Base-by-base conservation (phyloP, 1,140 invertebrate species). In the Antheraea pernyi region DNA sequence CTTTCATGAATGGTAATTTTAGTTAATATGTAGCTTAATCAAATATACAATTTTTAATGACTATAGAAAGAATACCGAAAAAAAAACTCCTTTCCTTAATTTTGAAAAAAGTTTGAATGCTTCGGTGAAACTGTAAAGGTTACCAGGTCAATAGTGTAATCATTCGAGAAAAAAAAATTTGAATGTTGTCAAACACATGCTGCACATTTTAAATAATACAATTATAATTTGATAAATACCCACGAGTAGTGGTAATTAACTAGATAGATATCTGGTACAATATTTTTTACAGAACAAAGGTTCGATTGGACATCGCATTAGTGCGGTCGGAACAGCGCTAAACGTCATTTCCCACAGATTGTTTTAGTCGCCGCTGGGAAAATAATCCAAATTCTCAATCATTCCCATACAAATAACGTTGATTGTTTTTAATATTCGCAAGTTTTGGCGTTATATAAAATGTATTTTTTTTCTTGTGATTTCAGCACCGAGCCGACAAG, bases 271-370 rank as follows among this genome's bases (percentile, higher is more conserved):
- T 13, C 46, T 53, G 46, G 46, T 53, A 77, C 59, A 74, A 74
- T 76, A 70, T 76, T 73, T 79, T 74, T 73, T 70, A 73, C 74
- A 72, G 67, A 70, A 72, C 65, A 73, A 70, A 66, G 48, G 39
- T 10, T 53, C 67, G 59, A 72, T 62, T 69, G 48, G 53, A 36
- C 42, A 46, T 37, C 67, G 66, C 64, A 69, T 69, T 72, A 63
- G 53, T 65, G 68, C 48, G 65, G 61, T 72, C 65, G 72, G 76
- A 73, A 73, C 69, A 39, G 63, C 70, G 42, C 64, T 65, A 67
- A 72, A 63, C 68, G 72, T 65, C 67, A 80, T 75, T 84, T 82
- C 82, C 79, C 80, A 82, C 82, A 77, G 76, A 81, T 78, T 80
- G 79, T 82, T 72, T 82, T 46, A 67, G 65, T 65, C 69, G 61